Conservation (phyloP, 2,888 invertebrate genomes). For the Geophilus truncorum region DNA sequence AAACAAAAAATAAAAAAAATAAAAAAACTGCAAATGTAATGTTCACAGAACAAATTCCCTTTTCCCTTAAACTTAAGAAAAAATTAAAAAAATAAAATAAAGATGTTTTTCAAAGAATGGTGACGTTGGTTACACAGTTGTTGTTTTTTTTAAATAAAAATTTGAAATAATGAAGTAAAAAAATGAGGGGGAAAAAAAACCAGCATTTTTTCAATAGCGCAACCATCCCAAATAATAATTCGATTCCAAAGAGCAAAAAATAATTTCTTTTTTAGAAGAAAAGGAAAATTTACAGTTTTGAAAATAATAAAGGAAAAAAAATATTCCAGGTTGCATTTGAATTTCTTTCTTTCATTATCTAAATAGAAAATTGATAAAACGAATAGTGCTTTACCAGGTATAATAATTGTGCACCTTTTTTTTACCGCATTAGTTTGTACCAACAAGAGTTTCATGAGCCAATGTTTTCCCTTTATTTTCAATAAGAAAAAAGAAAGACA, state of each 20-base stretch:
- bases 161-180: background rate
- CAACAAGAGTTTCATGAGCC: constrained; percentile 9
- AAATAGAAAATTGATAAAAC: constrained; percentile 17
- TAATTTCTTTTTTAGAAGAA: background rate
- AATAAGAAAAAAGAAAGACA: background rate
- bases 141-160: background rate
- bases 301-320: no score
- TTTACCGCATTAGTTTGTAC: constrained; percentile 9
- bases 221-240: constrained; percentile 22
- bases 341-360: background rate
- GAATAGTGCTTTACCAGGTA: constrained; percentile 18
- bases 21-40: constrained; percentile 1
- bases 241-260: background rate
- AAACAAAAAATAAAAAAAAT: background rate
- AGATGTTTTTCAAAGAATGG: background rate
- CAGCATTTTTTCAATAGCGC: background rate
- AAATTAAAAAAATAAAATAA: background rate
- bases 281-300: background rate
- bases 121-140: background rate
- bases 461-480: background rate
- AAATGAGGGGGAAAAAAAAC: background rate
- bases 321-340: constrained; percentile 1
- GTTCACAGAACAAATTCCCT: constrained; percentile 5
- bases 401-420: constrained; percentile 24
- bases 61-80: constrained; percentile 8